Percentiles rank a stretch among this genome's conserved stretches.
phyloP scores from a whole-genome alignment of 1,140 invertebrate species.

The Caenorhabditis brenneri region DNA sequence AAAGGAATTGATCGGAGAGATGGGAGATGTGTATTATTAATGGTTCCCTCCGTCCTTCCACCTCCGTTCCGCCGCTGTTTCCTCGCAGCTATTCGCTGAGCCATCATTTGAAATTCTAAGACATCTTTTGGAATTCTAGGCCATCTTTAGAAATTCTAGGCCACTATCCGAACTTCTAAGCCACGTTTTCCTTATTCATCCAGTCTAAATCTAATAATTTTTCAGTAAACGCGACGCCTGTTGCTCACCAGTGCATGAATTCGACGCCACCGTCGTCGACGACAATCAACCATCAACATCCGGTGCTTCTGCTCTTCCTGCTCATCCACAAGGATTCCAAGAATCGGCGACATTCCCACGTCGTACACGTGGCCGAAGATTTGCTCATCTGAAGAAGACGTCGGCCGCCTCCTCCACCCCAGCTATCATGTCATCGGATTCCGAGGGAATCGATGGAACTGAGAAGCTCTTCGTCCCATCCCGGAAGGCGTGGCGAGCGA shows the following conservation, averaged over 20 bases:
- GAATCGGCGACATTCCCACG: no score
- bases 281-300: not conserved
- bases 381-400: not conserved
- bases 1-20: no score
- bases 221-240: constrained; percentile 59
- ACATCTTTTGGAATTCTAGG: no score
- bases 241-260: constrained; percentile 56
- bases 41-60: no score
- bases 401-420: not conserved
- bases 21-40: no score
- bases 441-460: constrained; percentile 45
- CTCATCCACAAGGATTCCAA: not conserved
- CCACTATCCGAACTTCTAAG: no score
- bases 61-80: no score
- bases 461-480: constrained; percentile 49
- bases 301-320: not conserved
- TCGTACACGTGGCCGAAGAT: not conserved
- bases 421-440: constrained; percentile 45
- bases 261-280: not conserved
- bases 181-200: no score
- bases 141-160: no score
- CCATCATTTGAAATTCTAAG: no score
- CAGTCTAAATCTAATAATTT: no score
- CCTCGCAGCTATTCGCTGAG: no score
- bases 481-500: not conserved